Conservation (phyloP, 37 sponge, comb jelly and placozoan species). For the Corticium candelabrum region DNA sequence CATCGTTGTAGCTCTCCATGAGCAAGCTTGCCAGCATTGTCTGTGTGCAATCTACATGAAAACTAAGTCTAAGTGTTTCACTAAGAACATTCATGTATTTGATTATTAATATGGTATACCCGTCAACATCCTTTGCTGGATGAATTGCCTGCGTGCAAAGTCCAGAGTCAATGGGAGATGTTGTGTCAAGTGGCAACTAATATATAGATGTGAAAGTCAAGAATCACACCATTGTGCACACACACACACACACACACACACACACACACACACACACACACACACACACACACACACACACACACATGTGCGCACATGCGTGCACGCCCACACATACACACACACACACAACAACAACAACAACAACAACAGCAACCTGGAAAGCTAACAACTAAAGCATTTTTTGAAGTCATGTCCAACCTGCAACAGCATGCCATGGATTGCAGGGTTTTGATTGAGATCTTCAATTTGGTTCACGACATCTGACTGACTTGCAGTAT, state of each 20-base stretch:
- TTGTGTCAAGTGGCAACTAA: constrained; percentile 59
- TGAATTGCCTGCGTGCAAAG: neutral
- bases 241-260: neutral
- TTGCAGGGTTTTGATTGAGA: neutral
- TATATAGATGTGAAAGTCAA: neutral
- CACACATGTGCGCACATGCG: neutral
- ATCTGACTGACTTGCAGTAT: neutral
- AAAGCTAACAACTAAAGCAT: no score
- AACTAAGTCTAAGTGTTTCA: neutral
- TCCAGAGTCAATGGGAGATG: neutral
- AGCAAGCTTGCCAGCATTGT: constrained; percentile 73
- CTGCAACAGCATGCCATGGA: neutral
- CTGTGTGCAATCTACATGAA: constrained; percentile 15
- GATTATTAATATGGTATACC: constrained; percentile 2
- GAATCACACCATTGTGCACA: neutral
- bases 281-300: neutral
- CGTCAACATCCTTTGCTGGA: constrained; percentile 25
- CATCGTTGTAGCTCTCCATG: constrained; percentile 32
- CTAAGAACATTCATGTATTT: constrained; percentile 63
- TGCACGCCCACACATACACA: no score
- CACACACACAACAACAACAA: neutral
- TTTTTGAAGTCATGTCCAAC: no score
- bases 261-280: constrained; percentile 7
- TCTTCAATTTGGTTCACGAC: neutral
- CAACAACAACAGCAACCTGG: neutral